Evolutionary conservation across 2,888 invertebrate species (phyloP).

Genomic region (Xiphydria camelus): DNA sequence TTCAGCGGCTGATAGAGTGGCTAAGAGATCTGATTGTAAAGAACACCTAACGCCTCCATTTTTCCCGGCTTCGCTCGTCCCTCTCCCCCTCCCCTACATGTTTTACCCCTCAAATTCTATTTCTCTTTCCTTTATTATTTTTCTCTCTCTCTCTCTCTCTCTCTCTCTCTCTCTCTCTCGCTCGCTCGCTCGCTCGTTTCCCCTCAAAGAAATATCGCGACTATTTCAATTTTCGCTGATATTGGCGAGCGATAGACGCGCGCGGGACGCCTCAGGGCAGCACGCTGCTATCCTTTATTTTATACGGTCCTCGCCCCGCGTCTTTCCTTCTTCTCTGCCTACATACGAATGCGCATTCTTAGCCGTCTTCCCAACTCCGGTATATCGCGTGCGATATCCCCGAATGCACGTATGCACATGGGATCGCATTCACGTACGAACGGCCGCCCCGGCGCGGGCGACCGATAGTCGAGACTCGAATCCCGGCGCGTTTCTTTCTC

Average conservation of each 20-base stretch:
- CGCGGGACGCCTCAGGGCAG: slow-evolving; percentile 37
- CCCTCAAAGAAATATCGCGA: slow-evolving; percentile 46
- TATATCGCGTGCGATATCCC: slow-evolving; percentile 1
- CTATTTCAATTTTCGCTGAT: slow-evolving; percentile 53
- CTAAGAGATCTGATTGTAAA: slow-evolving; percentile 49
- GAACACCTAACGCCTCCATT: slow-evolving; percentile 45
- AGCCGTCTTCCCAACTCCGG: too few relatives aligned
- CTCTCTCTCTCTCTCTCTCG: slow-evolving; percentile 25
- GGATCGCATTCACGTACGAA: not conserved
- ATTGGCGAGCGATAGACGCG: slow-evolving; percentile 48
- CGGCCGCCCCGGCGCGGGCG: not conserved
- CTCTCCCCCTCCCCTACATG: slow-evolving; percentile 18
- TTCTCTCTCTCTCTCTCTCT: slow-evolving; percentile 16
- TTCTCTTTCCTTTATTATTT: slow-evolving; percentile 34
- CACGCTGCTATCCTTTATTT: slow-evolving; percentile 42
- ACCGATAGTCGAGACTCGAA: not conserved
- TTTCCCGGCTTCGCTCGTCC: slow-evolving; percentile 26
- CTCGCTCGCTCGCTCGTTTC: slow-evolving; percentile 33
- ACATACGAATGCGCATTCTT: not conserved
- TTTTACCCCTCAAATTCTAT: slow-evolving; percentile 24
- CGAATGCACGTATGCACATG: not conserved
- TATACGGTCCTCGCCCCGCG: slow-evolving; percentile 25
- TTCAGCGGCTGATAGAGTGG: slow-evolving; percentile 35
- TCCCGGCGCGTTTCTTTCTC: too few relatives aligned
- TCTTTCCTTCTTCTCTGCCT: slow-evolving; percentile 10